Conservation (phyloP, 2,888 invertebrate genomes). For the Iselma pallidipennis region DNA sequence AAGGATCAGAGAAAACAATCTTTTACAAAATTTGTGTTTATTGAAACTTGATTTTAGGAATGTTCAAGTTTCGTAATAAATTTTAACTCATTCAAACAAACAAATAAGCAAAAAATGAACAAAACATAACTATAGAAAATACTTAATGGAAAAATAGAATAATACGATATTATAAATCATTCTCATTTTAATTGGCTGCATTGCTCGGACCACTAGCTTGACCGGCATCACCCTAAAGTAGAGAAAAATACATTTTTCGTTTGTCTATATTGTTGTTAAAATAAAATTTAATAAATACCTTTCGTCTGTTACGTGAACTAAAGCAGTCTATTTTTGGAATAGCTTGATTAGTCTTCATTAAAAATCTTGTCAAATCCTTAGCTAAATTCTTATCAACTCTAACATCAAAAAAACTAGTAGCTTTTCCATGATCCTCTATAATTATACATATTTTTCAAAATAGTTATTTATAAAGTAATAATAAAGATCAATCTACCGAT, state of each 20-base stretch:
- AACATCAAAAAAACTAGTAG: constrained; percentile 81
- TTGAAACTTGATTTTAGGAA: too few relatives aligned
- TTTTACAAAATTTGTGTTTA: too few relatives aligned
- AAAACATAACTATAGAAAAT: too few relatives aligned
- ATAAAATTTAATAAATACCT: constrained; percentile 60
- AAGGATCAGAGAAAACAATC: too few relatives aligned
- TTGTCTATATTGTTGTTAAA: too few relatives aligned
- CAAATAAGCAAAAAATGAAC: too few relatives aligned
- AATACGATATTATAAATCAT: too few relatives aligned
- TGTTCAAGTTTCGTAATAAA: too few relatives aligned
- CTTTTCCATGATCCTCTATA: constrained; percentile 75
- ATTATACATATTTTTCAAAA: too few relatives aligned
- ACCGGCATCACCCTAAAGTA: constrained; percentile 41
- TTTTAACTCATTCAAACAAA: too few relatives aligned
- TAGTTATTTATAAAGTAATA: background rate
- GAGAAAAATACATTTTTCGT: constrained; percentile 3
- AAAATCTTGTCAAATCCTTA: constrained; percentile 69
- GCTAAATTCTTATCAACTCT: constrained; percentile 65
- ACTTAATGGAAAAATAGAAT: too few relatives aligned
- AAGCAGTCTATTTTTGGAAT: constrained; percentile 70
- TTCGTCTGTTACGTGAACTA: constrained; percentile 71
- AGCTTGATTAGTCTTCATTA: constrained; percentile 76
- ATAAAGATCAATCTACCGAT: constrained; percentile 64
- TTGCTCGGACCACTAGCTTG: constrained; percentile 39
- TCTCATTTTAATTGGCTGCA: too few relatives aligned